Evolutionary conservation across 1,140 invertebrate species (phyloP).

Genomic region (Bombus fervidus): DNA sequence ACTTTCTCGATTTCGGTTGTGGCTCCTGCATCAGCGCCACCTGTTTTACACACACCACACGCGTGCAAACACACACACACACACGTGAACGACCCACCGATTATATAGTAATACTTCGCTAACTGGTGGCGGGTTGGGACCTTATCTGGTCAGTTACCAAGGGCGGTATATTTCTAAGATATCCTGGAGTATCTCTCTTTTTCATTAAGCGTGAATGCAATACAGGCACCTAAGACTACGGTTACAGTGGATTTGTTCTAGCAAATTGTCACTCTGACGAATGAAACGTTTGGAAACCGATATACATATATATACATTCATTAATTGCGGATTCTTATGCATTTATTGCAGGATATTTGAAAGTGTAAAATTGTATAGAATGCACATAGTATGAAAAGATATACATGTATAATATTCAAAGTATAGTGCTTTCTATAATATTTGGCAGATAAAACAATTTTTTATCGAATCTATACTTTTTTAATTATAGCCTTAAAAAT

Average conservation of each 20-base stretch:
- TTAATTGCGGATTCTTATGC: too few relatives aligned
- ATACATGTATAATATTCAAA: too few relatives aligned
- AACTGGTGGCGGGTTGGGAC: not conserved
- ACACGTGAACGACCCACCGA: slow-evolving; percentile 14
- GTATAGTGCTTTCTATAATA: too few relatives aligned
- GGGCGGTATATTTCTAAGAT: not conserved
- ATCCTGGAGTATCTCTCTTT: not conserved
- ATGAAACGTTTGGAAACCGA: not conserved
- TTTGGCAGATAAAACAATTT: too few relatives aligned
- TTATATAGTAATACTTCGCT: not conserved
- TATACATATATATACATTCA: not conserved
- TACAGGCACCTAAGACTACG: not conserved
- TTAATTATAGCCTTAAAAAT: too few relatives aligned
- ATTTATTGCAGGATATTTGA: too few relatives aligned
- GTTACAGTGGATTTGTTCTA: not conserved
- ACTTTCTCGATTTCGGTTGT: slow-evolving; percentile 46
- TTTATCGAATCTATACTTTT: too few relatives aligned
- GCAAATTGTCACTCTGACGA: not conserved
- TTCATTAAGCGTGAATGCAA: not conserved
- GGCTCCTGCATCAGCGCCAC: slow-evolving; percentile 68
- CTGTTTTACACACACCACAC: slow-evolving; percentile 46
- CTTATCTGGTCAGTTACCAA: not conserved
- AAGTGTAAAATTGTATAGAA: too few relatives aligned
- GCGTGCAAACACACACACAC: too few relatives aligned
- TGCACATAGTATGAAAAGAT: too few relatives aligned